A percentile compares a stretch with the other conserved stretches of the same genome.
Evolutionary conservation across 2,888 invertebrate species (phyloP).

Genomic region (Drosophila hamatofila): DNA sequence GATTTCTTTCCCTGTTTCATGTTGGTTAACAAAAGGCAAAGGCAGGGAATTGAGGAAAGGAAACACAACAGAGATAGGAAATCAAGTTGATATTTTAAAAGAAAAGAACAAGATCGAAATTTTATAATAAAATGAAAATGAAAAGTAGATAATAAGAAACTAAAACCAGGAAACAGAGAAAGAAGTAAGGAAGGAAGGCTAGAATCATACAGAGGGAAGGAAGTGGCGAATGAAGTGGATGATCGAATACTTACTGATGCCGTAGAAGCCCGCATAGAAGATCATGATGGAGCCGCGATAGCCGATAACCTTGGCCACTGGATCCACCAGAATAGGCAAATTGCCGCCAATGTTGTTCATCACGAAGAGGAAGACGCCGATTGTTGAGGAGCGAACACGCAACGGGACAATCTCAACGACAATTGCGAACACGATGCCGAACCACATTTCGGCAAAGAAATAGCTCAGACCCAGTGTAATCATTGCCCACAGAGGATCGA

Average conservation of each 20-base stretch:
- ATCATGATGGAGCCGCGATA: constrained; percentile 94
- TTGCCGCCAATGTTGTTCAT: constrained; percentile 97
- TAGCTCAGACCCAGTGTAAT: constrained; percentile 94
- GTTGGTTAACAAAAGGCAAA: no score
- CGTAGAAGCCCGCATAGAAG: constrained; percentile 95
- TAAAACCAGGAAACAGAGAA: no score
- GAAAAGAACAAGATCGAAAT: no score
- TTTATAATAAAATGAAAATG: no score
- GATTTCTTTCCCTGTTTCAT: no score
- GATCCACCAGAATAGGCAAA: constrained; percentile 94
- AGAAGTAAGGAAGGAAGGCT: not conserved
- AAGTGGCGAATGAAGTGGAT: no score
- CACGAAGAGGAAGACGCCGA: constrained; percentile 94
- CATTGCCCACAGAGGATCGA: constrained; percentile 94
- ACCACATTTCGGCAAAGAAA: constrained; percentile 98
- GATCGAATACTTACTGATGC: constrained; percentile 90
- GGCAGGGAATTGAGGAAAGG: no score
- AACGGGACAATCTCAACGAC: constrained; percentile 95
- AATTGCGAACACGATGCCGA: constrained; percentile 95
- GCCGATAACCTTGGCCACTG: constrained; percentile 92
- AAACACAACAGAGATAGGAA: no score
- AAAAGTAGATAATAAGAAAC: no score
- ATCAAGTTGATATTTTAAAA: no score
- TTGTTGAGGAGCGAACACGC: constrained; percentile 92
- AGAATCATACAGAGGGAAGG: not conserved